Conservation (phyloP, 2,888 invertebrate genomes). For the Drosophila nigritarsus region DNA sequence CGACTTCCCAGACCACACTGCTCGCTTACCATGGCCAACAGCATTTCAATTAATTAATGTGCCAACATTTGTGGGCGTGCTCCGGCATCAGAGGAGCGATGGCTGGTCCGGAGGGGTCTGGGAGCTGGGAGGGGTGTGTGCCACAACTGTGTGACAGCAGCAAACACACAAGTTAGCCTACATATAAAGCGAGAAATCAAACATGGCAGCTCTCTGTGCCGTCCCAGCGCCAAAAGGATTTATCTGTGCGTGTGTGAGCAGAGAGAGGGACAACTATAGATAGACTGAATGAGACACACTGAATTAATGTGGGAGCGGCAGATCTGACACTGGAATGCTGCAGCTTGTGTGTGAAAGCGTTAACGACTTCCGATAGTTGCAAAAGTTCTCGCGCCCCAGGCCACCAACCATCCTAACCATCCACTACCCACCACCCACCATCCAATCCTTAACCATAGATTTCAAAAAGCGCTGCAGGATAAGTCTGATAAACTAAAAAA, state of each 20-base stretch:
- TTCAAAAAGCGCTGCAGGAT: slow-evolving; percentile 70
- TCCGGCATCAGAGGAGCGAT: not conserved
- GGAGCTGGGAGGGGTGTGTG: not conserved
- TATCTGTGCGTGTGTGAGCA: slow-evolving; percentile 9
- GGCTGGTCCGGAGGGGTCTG: not conserved
- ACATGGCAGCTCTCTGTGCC: slow-evolving; percentile 62
- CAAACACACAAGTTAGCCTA: slow-evolving; percentile 70
- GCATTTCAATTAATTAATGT: slow-evolving; percentile 80
- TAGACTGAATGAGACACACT: slow-evolving; percentile 21
- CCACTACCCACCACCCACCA: not conserved
- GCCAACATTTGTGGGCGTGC: slow-evolving; percentile 74
- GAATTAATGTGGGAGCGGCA: slow-evolving; percentile 47
- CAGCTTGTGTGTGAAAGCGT: slow-evolving; percentile 69
- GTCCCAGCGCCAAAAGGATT: slow-evolving; percentile 13
- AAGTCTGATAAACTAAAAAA: slow-evolving; percentile 71
- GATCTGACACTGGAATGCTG: slow-evolving; percentile 6
- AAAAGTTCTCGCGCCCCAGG: slow-evolving; percentile 57
- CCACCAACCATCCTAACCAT: not conserved
- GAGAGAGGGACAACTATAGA: slow-evolving; percentile 5
- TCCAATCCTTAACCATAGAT: slow-evolving; percentile 36
- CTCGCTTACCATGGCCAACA: slow-evolving; percentile 59
- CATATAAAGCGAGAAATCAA: slow-evolving; percentile 77
- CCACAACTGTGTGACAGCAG: slow-evolving; percentile 63
- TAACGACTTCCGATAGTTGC: slow-evolving; percentile 78
- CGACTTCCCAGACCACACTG: slow-evolving; percentile 28